These are phyloP conservation scores for Ctenopoma kingsleyae DNA, from an alignment of 2,797 vertebrate species.

Conservation along the genomic window DNA sequence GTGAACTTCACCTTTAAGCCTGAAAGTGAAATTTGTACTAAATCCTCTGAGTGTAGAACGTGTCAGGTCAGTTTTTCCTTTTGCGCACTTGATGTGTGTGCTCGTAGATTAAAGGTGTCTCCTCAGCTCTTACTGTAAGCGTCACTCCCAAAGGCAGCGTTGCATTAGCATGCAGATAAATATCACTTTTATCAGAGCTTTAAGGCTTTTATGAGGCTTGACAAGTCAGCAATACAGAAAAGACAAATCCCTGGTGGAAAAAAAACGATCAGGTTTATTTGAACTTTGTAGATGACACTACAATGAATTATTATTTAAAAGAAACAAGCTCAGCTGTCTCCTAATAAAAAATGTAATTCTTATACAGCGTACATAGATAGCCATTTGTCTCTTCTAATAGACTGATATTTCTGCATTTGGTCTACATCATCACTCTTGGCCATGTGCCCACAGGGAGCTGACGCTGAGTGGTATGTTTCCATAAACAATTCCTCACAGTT, in stretches of 20 bases:
- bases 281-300: not conserved
- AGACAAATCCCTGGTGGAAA: not conserved
- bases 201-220: slow-evolving; percentile 14
- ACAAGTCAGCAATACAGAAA: not conserved
- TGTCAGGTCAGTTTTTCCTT: slow-evolving; percentile 30
- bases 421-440: slow-evolving; percentile 42
- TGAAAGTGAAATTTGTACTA: not conserved
- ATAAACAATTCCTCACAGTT: slow-evolving; percentile 67
- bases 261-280: not conserved
- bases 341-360: not conserved
- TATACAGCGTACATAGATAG: not conserved
- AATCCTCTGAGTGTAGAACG: slow-evolving; percentile 3
- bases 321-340: not conserved
- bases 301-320: not conserved
- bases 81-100: slow-evolving; percentile 16
- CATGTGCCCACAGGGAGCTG: slow-evolving; percentile 54
- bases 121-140: slow-evolving; percentile 1
- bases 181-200: slow-evolving; percentile 24
- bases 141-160: slow-evolving; percentile 33
- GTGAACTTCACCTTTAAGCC: not conserved
- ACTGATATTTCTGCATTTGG: slow-evolving; percentile 49
- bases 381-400: not conserved
- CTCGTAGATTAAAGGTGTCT: slow-evolving; percentile 34
- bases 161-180: slow-evolving; percentile 31
- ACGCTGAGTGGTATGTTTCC: slow-evolving; percentile 69